Evolutionary conservation across 2,888 invertebrate species (phyloP), one percentile per base, ranked within the genome.

Genomic region (Caenorhabditis sp.): DNA sequence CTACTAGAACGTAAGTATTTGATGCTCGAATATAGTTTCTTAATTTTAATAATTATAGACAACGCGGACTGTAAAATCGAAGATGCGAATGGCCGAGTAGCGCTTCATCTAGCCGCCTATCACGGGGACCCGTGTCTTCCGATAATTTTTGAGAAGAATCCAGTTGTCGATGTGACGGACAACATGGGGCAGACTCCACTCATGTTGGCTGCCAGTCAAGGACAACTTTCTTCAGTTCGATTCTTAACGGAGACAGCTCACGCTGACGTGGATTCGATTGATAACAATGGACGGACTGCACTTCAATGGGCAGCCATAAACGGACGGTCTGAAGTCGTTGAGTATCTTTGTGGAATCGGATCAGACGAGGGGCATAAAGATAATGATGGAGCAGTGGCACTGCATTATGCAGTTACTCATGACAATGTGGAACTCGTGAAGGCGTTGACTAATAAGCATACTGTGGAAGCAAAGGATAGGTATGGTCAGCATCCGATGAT

Each of bases 41-140:
- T 1, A 14, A 51, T n/a, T 22, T 24, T n/a, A 2, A 0, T 6
- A 72, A 7, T 69, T 77, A 26, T 63, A 79, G 79, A 64, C 49
- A 54, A 68, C 3, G 77, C 82, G 1, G 47, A 59, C 35, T 86
- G 81, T 64, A 80, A 56, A 54, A 79, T 82, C 7, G 61, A 79
- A 12, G 89, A 89, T 59, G 80, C 77, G 2, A 80, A 85, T 22
- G 87, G 86, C n/a, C 87, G 93, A 26, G 59, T 83, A 26, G 85
- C 86, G n/a, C 64, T 90, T 19, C 87, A 88, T 38, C 68, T 88
- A 35, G 89, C 89, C 38, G 86, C 86, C 1, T 88, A 84, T 86
- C 93, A 93, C 82, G 93, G 93, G 38, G 97, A 98, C 92, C 95
- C 95, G 0, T 82, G 73, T 38, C 73, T 89, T 31, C 56, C 73